A percentile compares a stretch with the other conserved stretches of the same genome.
phyloP scores from a whole-genome alignment of 2,797 vertebrate genomes.

The Molossus molossus region DNA sequence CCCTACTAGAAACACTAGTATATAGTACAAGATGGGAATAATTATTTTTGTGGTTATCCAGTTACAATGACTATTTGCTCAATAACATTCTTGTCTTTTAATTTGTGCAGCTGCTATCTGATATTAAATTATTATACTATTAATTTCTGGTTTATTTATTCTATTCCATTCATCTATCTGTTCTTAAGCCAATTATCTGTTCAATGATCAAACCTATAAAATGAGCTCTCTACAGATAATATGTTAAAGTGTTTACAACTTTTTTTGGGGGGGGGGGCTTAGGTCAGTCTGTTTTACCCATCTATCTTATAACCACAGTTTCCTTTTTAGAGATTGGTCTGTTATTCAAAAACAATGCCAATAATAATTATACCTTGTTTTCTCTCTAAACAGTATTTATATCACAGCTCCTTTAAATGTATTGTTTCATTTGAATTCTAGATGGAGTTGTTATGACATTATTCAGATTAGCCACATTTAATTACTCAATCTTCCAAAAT shows the following conservation, averaged over 20 bases:
- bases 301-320: background rate
- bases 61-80: slow-evolving; percentile 10
- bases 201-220: slow-evolving; percentile 59
- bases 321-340: slow-evolving; percentile 51
- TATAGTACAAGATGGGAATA: background rate
- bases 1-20: background rate
- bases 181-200: slow-evolving; percentile 32
- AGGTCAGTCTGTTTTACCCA: background rate
- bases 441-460: slow-evolving; percentile 60
- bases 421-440: slow-evolving; percentile 59
- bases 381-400: slow-evolving; percentile 59
- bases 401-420: slow-evolving; percentile 57
- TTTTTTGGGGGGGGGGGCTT: background rate
- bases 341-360: slow-evolving; percentile 60
- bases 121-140: slow-evolving; percentile 57
- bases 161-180: background rate
- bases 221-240: slow-evolving; percentile 36
- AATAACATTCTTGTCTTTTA: slow-evolving; percentile 42
- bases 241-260: slow-evolving; percentile 62
- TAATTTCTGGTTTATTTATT: slow-evolving; percentile 59
- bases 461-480: slow-evolving; percentile 69
- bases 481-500: slow-evolving; percentile 44
- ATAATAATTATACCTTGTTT: slow-evolving; percentile 50
- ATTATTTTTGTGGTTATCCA: slow-evolving; percentile 34
- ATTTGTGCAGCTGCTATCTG: background rate